These are phyloP conservation scores for Staurois parvus DNA, from an alignment of 2,797 vertebrate species.

Conservation along the genomic window DNA sequence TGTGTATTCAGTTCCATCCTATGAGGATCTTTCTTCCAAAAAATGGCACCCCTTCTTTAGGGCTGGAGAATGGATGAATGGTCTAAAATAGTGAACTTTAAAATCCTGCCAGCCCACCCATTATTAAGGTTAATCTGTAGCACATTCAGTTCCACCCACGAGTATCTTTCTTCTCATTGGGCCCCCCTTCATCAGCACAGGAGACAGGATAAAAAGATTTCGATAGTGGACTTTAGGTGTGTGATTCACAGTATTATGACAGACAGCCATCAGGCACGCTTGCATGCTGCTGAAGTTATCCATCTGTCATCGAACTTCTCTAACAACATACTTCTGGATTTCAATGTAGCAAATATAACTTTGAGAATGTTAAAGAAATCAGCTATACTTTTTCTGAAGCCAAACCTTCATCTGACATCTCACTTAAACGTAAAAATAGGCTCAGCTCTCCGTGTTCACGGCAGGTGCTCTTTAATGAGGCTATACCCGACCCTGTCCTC, in stretches of 20 bases:
- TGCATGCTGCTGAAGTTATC: background rate
- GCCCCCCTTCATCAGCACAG: too few species aligned
- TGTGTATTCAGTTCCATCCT: too few species aligned
- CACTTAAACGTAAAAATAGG: background rate
- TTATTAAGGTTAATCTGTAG: too few species aligned
- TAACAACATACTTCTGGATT: background rate
- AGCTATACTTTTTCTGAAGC: background rate
- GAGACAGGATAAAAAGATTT: too few species aligned
- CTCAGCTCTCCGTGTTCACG: background rate
- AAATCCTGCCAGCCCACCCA: too few species aligned
- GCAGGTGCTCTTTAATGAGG: constrained; percentile 1
- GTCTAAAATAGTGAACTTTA: too few species aligned
- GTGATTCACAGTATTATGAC: background rate
- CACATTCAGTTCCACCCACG: too few species aligned
- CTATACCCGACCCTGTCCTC: background rate
- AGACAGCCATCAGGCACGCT: background rate
- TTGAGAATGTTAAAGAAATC: background rate
- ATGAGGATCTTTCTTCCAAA: too few species aligned
- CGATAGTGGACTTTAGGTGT: too few species aligned
- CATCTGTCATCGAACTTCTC: background rate
- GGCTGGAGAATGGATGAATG: too few species aligned
- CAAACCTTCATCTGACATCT: background rate
- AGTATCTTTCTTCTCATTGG: too few species aligned
- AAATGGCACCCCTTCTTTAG: too few species aligned
- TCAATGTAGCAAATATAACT: background rate